These are phyloP conservation scores for Phylloscopus trochilus DNA, from an alignment of 2,113 vertebrate genomes.

Conservation along the genomic window DNA sequence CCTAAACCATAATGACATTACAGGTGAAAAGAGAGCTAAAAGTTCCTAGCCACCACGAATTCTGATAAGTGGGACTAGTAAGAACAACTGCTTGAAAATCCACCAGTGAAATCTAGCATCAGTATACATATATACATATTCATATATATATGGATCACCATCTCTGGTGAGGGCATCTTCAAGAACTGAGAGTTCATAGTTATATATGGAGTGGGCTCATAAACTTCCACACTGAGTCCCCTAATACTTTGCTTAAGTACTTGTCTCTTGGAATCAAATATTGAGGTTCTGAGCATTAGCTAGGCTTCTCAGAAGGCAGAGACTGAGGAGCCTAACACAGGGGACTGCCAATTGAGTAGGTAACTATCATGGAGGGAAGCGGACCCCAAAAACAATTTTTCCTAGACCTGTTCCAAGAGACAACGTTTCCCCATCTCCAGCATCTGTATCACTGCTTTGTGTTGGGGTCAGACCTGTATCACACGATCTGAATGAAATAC, in stretches of 20 bases:
- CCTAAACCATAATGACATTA: not conserved
- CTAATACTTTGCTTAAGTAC: not conserved
- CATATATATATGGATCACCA: not conserved
- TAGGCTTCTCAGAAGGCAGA: not conserved
- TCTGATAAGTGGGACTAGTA: not conserved
- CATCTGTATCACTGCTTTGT: not conserved
- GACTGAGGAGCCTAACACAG: not conserved
- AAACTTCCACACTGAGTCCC: not conserved
- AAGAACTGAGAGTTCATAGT: not conserved
- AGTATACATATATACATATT: not conserved
- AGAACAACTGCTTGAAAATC: not conserved
- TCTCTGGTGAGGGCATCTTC: not conserved
- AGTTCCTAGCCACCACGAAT: not conserved
- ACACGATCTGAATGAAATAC: rapidly evolving
- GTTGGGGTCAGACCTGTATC: not conserved
- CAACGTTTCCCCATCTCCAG: not conserved
- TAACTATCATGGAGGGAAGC: not conserved
- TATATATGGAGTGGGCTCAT: not conserved
- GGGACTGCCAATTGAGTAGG: not conserved
- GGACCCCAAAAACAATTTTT: not conserved
- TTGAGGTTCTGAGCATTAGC: not conserved
- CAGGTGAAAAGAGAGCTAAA: not conserved
- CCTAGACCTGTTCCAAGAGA: not conserved
- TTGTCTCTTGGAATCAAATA: not conserved
- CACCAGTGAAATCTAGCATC: not conserved